Conservation (phyloP, 2,113 vertebrate genomes). For the Hippoglossus stenolepis region DNA sequence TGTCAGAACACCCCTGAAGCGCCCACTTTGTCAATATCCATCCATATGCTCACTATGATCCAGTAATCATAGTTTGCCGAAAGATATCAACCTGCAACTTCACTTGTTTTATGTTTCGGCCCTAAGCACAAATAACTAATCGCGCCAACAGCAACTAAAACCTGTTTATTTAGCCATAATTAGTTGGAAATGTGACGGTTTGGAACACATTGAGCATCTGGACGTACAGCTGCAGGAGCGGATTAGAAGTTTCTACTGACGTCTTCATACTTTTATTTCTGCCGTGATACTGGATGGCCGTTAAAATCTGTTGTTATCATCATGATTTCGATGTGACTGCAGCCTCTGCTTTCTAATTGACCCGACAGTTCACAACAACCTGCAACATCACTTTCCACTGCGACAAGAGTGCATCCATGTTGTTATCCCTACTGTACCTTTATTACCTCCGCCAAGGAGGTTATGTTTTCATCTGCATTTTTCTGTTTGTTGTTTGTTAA, state of each 20-base stretch:
- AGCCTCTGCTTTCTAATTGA: background rate
- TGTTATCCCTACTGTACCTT: background rate
- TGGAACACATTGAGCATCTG: constrained; percentile 4
- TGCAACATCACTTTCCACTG: background rate
- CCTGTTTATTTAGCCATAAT: background rate
- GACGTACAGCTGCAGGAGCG: constrained; percentile 8
- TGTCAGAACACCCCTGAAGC: constrained; percentile 6
- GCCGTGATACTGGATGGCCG: background rate
- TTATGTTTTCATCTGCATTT: background rate
- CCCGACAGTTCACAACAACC: background rate
- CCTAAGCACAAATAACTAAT: constrained; percentile 1
- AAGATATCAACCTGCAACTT: background rate
- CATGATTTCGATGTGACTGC: background rate
- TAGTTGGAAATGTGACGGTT: constrained; percentile 23
- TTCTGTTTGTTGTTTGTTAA: no score
- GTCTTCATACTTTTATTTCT: constrained; percentile 7
- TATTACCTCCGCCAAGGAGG: background rate
- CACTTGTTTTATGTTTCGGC: background rate
- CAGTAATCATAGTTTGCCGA: background rate
- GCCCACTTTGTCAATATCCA: constrained; percentile 8
- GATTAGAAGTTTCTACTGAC: constrained; percentile 2
- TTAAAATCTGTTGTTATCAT: no score
- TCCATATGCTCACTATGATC: constrained; percentile 10
- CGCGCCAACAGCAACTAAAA: background rate
- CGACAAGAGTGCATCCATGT: background rate